Percentiles rank a stretch among this genome's conserved stretches.
phyloP scores from a whole-genome alignment of 2,888 invertebrate genomes.

The Pheosia gnoma region DNA sequence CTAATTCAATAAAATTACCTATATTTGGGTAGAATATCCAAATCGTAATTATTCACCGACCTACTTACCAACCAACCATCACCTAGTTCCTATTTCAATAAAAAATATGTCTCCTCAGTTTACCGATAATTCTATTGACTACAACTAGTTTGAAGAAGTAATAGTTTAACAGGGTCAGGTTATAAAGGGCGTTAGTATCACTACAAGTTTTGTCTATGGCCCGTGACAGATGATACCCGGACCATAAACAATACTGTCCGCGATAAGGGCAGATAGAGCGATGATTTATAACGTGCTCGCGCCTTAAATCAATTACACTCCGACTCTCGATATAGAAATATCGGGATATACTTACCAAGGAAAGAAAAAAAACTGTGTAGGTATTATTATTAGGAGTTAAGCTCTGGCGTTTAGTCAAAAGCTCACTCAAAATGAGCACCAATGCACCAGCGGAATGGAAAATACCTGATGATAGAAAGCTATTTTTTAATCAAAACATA shows the following conservation, averaged over 20 bases:
- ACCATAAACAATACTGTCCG: slow-evolving; percentile 68
- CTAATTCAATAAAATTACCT: no score
- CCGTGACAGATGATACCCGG: slow-evolving; percentile 66
- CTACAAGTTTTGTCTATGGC: slow-evolving; percentile 39
- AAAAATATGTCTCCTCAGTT: no score
- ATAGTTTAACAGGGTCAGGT: neutral
- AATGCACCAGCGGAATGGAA: no score
- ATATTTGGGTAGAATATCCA: no score
- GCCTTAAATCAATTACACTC: slow-evolving; percentile 70
- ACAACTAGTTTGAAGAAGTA: neutral
- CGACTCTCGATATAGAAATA: slow-evolving; percentile 37
- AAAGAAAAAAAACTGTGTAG: slow-evolving; percentile 8
- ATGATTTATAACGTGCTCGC: slow-evolving; percentile 67
- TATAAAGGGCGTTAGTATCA: neutral
- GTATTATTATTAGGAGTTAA: slow-evolving; percentile 5
- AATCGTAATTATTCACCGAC: no score
- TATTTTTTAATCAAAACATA: no score
- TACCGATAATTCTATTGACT: no score
- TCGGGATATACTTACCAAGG: slow-evolving; percentile 13
- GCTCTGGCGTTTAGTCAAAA: neutral
- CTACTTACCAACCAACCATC: no score
- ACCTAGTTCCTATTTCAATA: no score
- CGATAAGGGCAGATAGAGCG: slow-evolving; percentile 67
- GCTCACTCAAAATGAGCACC: neutral
- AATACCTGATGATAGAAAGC: no score